Evolutionary conservation across 2,797 vertebrate species (phyloP).

Genomic region (Chaetodon trifasciatus): DNA sequence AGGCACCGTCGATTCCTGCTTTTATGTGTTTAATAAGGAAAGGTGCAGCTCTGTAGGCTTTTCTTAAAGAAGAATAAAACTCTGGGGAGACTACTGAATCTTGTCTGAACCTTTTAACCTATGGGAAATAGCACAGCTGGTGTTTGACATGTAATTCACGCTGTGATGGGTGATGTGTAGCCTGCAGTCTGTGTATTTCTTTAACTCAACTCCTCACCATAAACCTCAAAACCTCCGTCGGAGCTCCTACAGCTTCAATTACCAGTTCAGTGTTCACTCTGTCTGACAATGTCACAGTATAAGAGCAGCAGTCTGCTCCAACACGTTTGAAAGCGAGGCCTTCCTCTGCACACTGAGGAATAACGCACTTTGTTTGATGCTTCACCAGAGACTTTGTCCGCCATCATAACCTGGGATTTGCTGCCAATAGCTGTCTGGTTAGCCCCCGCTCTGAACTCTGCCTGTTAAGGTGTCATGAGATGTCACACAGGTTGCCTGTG

Average conservation of each 20-base stretch:
- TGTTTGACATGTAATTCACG: no score
- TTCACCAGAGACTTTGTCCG: conserved; percentile 33
- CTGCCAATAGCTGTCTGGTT: conserved; percentile 46
- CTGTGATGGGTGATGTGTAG: background rate
- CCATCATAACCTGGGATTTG: conserved; percentile 30
- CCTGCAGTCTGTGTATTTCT: no score
- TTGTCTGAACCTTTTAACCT: background rate
- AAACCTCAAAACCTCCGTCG: background rate
- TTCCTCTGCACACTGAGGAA: conserved; percentile 4
- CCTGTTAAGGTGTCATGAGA: conserved; percentile 56
- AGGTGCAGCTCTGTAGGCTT: no score
- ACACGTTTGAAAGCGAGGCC: conserved; percentile 14
- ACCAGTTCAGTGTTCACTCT: conserved; percentile 1
- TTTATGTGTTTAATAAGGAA: no score
- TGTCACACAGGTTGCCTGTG: conserved; percentile 68
- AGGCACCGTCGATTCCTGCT: no score
- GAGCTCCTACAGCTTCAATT: background rate
- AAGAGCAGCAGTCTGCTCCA: background rate
- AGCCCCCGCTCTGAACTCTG: conserved; percentile 53
- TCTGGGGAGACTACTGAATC: background rate
- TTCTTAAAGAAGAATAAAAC: background rate
- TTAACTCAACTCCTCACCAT: no score
- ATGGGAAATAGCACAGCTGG: no score
- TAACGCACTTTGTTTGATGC: conserved; percentile 26
- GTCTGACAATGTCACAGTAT: conserved; percentile 16